phyloP scores from a whole-genome alignment of 2,113 vertebrate species.

The Callionymus lyra region DNA sequence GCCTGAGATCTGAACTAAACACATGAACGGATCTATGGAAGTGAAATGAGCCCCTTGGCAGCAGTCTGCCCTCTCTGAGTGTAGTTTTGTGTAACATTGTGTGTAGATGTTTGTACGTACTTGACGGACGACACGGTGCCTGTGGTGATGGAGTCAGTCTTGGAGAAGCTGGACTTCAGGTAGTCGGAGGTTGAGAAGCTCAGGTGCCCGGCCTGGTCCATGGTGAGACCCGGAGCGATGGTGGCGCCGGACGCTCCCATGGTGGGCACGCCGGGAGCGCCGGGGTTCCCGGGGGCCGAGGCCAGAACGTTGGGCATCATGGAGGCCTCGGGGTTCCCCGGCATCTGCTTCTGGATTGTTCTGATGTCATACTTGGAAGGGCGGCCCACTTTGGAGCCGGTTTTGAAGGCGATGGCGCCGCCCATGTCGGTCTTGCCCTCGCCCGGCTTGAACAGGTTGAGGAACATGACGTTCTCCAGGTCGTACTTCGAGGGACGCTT shows the following conservation, averaged over 20 bases:
- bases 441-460: constrained; percentile 95
- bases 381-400: constrained; percentile 90
- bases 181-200: constrained; percentile 86
- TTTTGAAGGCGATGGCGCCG: constrained; percentile 96
- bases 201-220: constrained; percentile 79
- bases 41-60: no score
- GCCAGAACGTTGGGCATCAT: constrained; percentile 76
- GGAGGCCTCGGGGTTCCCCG: constrained; percentile 73
- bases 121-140: constrained; percentile 97
- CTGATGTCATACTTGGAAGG: constrained; percentile 97
- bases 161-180: constrained; percentile 96
- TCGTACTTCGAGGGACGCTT: constrained; percentile 98
- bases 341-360: constrained; percentile 88
- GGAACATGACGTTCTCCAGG: constrained; percentile 93
- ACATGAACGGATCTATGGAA: no score
- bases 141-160: constrained; percentile 98
- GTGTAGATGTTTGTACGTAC: constrained; percentile 70
- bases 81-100: no score
- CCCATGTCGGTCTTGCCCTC: constrained; percentile 96
- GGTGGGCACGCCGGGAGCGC: constrained; percentile 51
- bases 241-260: constrained; percentile 53
- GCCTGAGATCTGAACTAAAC: no score
- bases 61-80: no score
- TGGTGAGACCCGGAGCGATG: constrained; percentile 56
- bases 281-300: constrained; percentile 68